Conservation (phyloP, 2,797 vertebrate genomes). For the Dallia pectoralis region DNA sequence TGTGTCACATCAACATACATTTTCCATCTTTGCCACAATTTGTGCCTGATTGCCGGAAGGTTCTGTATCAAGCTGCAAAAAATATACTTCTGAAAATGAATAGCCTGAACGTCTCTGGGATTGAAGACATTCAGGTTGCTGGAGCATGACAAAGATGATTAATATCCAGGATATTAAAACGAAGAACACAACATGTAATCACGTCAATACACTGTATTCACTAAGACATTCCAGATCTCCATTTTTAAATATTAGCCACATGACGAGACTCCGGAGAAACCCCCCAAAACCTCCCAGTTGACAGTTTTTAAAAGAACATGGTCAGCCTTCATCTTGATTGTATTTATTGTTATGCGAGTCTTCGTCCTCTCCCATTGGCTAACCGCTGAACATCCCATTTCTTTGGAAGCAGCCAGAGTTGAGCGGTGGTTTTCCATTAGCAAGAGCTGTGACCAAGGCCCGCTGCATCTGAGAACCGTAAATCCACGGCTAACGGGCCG, state of each 20-base stretch:
- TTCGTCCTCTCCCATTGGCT: neutral
- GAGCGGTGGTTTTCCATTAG: slow-evolving; percentile 26
- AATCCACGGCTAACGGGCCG: slow-evolving; percentile 22
- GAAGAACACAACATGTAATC: neutral
- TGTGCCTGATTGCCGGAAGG: neutral
- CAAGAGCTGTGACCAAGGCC: slow-evolving; percentile 12
- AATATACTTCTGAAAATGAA: neutral
- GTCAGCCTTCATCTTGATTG: slow-evolving; percentile 2
- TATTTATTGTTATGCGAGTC: neutral
- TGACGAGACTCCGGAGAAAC: slow-evolving; percentile 42
- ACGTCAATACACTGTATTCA: neutral
- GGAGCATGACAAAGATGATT: neutral
- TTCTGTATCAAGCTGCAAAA: neutral
- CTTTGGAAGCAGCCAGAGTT: slow-evolving; percentile 6
- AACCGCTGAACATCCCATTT: neutral
- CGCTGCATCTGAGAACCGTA: slow-evolving; percentile 5
- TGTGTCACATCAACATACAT: neutral
- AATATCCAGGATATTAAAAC: slow-evolving; percentile 21
- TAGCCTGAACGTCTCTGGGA: neutral
- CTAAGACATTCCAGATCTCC: slow-evolving; percentile 36
- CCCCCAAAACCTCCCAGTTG: slow-evolving; percentile 33
- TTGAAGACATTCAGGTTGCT: neutral
- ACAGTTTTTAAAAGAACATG: slow-evolving; percentile 37
- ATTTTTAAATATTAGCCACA: slow-evolving; percentile 37
- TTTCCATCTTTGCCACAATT: neutral